Evolutionary conservation across 2,797 vertebrate species (phyloP), one percentile per base, ranked within the genome.

Genomic region (Halcyon chelicuti): DNA sequence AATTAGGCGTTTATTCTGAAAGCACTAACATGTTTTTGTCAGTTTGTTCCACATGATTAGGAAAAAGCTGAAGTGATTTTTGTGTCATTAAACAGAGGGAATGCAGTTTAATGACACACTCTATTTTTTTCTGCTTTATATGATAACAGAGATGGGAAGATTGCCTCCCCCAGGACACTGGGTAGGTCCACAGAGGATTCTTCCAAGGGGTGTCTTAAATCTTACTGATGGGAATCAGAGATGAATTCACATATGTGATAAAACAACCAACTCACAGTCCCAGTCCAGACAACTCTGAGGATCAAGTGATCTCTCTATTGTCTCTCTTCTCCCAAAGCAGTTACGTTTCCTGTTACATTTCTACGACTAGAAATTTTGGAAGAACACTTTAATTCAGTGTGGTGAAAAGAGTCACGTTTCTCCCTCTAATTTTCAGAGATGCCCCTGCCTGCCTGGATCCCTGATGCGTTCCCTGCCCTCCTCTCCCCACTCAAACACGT

Each of bases 391-490:
- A 19, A 74, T 49, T 44, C 16, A 7, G 51, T 40, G 28, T 13
- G 8, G 51, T 9, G 46, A 10, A 10, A 57, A 35, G 26, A 40
- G 33, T 16, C 14, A 15, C 23, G 31, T 46, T 65, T 75, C 42
- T 75, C 25, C 14, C 26, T 40, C 20, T 49, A 4, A 37, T 70
- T 74, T 74, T 37, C 35, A 70, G 57, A 23, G 20, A 57, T 29
- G 62, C 9, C 18, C 5, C 73, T 44, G 28, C 12, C 13, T 1
- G 0, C 37, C 39, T 13, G 29, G 15, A 72, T 11, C 3, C 1
- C 37, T 42, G 23, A 63, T 0, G 3, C 6, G 8, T 60, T 54
- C 63, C 16, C 31, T 28, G 62, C 20, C 20, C 31, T 29, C 57
- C 20, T 10, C 7, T 23, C 25, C 14, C 44, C 28, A 19, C 21